These are phyloP conservation scores for Oscheius sp. DNA, from an alignment of 2,888 invertebrate genomes.

Conservation along the genomic window DNA sequence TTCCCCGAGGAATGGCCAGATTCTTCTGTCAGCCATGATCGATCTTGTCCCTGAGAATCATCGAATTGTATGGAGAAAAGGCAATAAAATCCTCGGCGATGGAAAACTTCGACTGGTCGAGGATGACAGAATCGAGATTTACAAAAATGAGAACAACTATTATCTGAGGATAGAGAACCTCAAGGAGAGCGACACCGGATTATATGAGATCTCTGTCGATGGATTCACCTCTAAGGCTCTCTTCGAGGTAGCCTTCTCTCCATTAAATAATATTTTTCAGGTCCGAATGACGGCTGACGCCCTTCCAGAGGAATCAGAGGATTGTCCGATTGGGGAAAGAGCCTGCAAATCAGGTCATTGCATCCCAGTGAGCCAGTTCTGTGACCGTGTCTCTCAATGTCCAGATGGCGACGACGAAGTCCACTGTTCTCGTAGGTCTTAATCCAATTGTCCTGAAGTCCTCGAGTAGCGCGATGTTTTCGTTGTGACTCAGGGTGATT, in stretches of 20 bases:
- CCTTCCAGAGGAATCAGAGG: constrained; percentile 40
- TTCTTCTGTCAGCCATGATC: constrained; percentile 51
- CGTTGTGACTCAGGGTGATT: constrained; percentile 20
- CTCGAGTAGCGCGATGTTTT: constrained; percentile 20
- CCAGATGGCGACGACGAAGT: constrained; percentile 61
- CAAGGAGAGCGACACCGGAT: constrained; percentile 47
- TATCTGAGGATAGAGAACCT: constrained; percentile 45
- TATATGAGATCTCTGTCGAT: constrained; percentile 50
- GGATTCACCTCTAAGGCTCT: constrained; percentile 52
- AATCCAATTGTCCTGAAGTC: constrained; percentile 18
- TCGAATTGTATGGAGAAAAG: constrained; percentile 36
- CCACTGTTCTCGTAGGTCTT: constrained; percentile 47
- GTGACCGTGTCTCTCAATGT: constrained; percentile 57
- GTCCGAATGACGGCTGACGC: constrained; percentile 47
- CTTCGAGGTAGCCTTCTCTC: constrained; percentile 46
- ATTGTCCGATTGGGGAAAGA: constrained; percentile 55
- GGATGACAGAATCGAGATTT: constrained; percentile 45
- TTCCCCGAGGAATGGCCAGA: constrained; percentile 43
- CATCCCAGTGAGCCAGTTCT: constrained; percentile 54
- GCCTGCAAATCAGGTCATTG: constrained; percentile 62
- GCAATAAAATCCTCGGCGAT: constrained; percentile 9
- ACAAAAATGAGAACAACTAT: constrained; percentile 50
- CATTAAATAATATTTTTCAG: constrained; percentile 30
- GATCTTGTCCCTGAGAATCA: constrained; percentile 45
- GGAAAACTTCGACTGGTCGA: constrained; percentile 35